Base-by-base conservation (phyloP, 2,888 invertebrate genomes). In the Drosophila aldrichi region DNA sequence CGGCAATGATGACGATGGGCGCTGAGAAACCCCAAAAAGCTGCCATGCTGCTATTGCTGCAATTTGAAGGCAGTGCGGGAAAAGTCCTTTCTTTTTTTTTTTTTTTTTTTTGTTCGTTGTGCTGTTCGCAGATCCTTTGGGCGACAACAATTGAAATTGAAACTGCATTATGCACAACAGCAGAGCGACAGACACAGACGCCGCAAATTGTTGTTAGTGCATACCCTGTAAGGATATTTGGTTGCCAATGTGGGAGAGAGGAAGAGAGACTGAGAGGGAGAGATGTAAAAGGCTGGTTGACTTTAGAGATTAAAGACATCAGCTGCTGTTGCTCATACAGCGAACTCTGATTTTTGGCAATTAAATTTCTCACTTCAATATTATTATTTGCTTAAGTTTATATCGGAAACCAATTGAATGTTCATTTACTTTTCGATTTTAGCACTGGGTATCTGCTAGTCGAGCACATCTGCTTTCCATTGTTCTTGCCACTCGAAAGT, bases 81-180 rank as follows among this genome's bases (percentile, higher is more conserved):
- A 14, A 8, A 8, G 8, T 16, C 41, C 9, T 43, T 22, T 3
- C 44, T 55, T 56, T 55, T 55, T 51, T 3, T 56, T 55, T 56
- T 55, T 55, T 51, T n/a, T 3, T 56, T 55, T 56, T 55, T 55
- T 51, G 63, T 25, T 48, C 3, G 48, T 38, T 61, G 70, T 75
- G 63, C 81, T 79, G 71, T 67, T 58, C 38, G 55, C 51, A 69
- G 57, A 54, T 71, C 52, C 68, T 75, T 59, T 58, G 62, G 74
- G 68, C 61, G 77, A 84, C 79, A 86, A 86, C 86, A 86, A 86
- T 89, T 86, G 86, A 86, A 86, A 86, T 86, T 89, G 84, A 86
- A 84, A 89, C 86, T 86, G 82, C 86, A 89, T 87, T 86, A 87
- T 89, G 88, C 79, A 84, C 69, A 83, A 74, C 69, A 69, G 61